phyloP scores from a whole-genome alignment of 2,797 vertebrate species.

The Argyrosomus regius region DNA sequence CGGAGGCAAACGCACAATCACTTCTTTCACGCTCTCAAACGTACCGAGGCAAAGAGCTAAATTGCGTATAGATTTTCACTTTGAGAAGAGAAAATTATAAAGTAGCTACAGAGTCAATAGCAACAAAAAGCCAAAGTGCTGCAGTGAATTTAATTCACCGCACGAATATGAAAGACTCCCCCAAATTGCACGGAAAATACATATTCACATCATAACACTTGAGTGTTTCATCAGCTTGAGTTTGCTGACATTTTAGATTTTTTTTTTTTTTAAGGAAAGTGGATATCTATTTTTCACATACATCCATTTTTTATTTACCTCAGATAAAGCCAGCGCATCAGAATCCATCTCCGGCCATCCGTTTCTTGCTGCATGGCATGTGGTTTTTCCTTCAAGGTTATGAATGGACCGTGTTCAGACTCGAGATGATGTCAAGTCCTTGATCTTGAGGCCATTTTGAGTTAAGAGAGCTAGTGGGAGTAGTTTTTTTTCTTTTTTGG shows the following conservation, averaged over 20 bases:
- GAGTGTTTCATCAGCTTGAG: constrained; percentile 8
- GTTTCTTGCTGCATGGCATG: constrained; percentile 40
- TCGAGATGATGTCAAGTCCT: constrained; percentile 51
- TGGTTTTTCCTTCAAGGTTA: constrained; percentile 58
- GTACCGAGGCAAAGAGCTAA: not conserved
- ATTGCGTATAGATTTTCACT: not conserved
- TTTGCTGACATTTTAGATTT: constrained; percentile 15
- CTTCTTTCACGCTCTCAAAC: not conserved
- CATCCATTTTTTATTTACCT: constrained; percentile 48
- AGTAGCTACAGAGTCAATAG: constrained; percentile 5
- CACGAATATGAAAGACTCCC: not conserved
- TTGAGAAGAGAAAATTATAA: constrained; percentile 4
- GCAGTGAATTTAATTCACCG: not conserved
- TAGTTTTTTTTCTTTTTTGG: not conserved
- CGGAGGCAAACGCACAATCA: constrained; percentile 1
- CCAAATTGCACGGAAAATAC: constrained; percentile 14
- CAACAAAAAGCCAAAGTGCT: constrained; percentile 13
- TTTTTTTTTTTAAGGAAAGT: not conserved
- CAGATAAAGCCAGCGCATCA: constrained; percentile 30
- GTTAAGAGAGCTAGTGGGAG: constrained; percentile 5
- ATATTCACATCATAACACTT: constrained; percentile 4
- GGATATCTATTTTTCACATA: constrained; percentile 26
- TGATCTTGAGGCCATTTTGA: constrained; percentile 47
- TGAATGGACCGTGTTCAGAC: constrained; percentile 49
- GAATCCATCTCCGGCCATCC: constrained; percentile 43